A percentile compares a stretch with the other conserved stretches of the same genome.
These are phyloP conservation scores for Lophochroa leadbeateri DNA, from an alignment of 2,113 vertebrate species.

Conservation along the genomic window DNA sequence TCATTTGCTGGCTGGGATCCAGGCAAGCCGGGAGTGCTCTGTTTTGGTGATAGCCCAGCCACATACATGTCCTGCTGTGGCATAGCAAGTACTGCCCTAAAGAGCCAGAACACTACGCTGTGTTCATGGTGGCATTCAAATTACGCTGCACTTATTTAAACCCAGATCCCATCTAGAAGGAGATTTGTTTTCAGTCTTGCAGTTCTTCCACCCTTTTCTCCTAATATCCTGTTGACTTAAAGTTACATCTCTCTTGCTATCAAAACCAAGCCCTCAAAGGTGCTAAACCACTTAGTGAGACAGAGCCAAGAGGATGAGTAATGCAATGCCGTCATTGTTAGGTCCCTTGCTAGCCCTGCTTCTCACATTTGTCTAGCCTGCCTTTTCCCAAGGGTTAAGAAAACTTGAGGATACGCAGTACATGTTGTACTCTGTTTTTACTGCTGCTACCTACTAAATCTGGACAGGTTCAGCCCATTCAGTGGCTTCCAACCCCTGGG, in stretches of 20 bases:
- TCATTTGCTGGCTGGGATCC: background rate
- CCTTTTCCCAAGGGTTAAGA: background rate
- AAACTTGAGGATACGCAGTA: background rate
- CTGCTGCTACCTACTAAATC: background rate
- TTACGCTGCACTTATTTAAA: background rate
- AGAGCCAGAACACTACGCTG: fast-evolving
- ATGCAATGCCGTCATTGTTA: background rate
- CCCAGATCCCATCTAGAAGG: background rate
- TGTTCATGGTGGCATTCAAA: background rate
- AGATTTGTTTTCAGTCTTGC: background rate
- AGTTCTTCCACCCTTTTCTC: background rate
- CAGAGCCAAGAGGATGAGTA: background rate
- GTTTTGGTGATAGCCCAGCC: background rate
- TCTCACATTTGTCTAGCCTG: background rate
- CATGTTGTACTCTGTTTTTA: background rate
- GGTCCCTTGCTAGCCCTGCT: background rate
- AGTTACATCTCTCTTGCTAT: background rate
- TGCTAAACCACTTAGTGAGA: background rate
- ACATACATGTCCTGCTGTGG: background rate
- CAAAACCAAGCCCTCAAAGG: background rate
- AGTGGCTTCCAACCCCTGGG: background rate
- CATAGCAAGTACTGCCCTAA: background rate
- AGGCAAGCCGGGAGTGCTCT: background rate
- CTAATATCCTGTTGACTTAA: background rate
- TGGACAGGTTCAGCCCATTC: background rate